Percentiles rank a stretch among this genome's conserved stretches.
These are phyloP conservation scores for Tupaia chinensis DNA, from an alignment of 2,113 vertebrate species.

Conservation along the genomic window DNA sequence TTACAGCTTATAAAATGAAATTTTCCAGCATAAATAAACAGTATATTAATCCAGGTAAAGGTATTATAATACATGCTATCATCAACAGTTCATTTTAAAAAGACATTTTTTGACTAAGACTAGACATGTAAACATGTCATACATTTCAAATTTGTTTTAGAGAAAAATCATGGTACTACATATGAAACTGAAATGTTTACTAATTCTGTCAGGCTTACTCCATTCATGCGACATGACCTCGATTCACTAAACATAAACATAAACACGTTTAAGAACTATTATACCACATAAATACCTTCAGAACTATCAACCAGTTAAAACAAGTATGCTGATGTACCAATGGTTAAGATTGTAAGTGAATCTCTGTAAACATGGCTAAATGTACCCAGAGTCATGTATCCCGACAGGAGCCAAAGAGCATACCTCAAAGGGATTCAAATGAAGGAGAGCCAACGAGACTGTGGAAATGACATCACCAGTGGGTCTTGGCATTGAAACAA, in stretches of 20 bases:
- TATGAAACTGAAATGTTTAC: constrained; percentile 31
- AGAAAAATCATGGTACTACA: background rate
- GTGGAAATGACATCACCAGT: background rate
- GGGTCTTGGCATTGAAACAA: background rate
- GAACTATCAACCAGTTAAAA: constrained; percentile 49
- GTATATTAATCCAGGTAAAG: too few relatives aligned
- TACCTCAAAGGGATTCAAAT: background rate
- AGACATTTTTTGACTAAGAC: background rate
- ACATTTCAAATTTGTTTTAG: background rate
- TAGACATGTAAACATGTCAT: background rate
- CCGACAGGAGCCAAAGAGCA: constrained; percentile 15
- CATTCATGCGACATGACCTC: background rate
- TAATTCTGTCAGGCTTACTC: background rate
- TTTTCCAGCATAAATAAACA: too few relatives aligned
- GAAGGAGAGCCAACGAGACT: background rate
- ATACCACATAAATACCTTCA: background rate
- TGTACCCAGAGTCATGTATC: background rate
- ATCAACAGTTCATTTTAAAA: background rate
- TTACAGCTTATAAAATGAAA: too few relatives aligned
- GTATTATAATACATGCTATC: too few relatives aligned
- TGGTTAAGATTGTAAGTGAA: constrained; percentile 16
- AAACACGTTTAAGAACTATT: constrained; percentile 25
- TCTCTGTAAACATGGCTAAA: background rate
- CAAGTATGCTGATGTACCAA: background rate
- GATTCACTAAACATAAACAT: background rate